phyloP scores from a whole-genome alignment of 2,888 invertebrate species.

The Tipula vernalis region DNA sequence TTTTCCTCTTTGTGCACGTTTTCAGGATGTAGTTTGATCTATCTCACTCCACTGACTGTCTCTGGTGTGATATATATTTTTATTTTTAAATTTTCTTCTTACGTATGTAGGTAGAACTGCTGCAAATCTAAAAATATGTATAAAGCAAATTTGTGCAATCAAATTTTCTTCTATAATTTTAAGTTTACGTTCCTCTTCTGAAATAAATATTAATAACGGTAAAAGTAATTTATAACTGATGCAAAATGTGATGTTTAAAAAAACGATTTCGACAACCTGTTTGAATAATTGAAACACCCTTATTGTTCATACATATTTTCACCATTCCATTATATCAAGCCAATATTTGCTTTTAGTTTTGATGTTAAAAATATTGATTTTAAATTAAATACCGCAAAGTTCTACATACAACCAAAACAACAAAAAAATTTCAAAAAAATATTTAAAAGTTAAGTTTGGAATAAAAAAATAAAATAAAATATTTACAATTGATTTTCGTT shows the following conservation, averaged over 20 bases:
- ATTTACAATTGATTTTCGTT: too few relatives aligned
- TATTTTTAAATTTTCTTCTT: too few relatives aligned
- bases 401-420: not conserved
- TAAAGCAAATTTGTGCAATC: not conserved
- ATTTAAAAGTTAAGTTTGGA: too few relatives aligned
- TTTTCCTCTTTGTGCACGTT: not conserved
- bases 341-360: not conserved
- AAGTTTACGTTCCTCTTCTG: not conserved
- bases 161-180: not conserved
- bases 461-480: too few relatives aligned
- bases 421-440: too few relatives aligned
- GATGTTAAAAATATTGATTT: not conserved
- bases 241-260: not conserved
- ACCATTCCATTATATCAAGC: not conserved
- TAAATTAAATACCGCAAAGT: not conserved
- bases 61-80: not conserved
- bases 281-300: not conserved
- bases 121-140: not conserved
- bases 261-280: not conserved
- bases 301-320: not conserved
- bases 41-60: not conserved
- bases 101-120: too few relatives aligned
- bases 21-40: not conserved
- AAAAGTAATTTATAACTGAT: not conserved
- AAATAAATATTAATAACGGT: not conserved